These are phyloP conservation scores for Tachysurus fulvidraco DNA, from an alignment of 2,113 vertebrate species.

Conservation along the genomic window DNA sequence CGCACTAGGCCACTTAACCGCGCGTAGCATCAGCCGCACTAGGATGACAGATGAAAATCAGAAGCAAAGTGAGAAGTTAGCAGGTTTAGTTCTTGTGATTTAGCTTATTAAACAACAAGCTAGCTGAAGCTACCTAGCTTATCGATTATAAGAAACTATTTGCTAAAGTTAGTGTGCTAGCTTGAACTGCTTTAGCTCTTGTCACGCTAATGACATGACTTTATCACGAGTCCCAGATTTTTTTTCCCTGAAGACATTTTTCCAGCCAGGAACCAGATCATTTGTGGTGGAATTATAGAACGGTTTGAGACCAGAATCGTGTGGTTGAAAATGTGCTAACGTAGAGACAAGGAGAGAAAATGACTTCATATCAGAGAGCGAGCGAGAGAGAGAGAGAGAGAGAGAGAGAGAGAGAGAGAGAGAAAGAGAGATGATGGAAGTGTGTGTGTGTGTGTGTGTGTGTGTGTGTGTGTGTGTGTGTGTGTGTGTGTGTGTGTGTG, in stretches of 20 bases:
- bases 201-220: background rate
- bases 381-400: background rate
- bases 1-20: no score
- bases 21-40: background rate
- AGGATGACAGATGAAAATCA: background rate
- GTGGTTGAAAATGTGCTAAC: slow-evolving; percentile 1
- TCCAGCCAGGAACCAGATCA: background rate
- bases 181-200: background rate
- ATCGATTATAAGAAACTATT: no score
- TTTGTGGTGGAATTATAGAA: background rate
- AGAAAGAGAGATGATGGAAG: background rate
- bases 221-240: background rate
- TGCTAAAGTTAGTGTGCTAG: background rate
- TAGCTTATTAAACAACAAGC: no score
- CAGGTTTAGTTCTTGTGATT: no score
- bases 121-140: no score
- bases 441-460: background rate
- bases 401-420: background rate
- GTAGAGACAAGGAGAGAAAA: background rate
- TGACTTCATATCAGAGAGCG: background rate
- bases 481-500: slow-evolving; percentile 49
- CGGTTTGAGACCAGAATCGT: background rate
- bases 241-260: background rate
- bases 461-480: slow-evolving; percentile 35
- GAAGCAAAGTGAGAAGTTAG: no score